phyloP scores from a whole-genome alignment of 2,888 invertebrate genomes.

The Galerucella pusilla region DNA sequence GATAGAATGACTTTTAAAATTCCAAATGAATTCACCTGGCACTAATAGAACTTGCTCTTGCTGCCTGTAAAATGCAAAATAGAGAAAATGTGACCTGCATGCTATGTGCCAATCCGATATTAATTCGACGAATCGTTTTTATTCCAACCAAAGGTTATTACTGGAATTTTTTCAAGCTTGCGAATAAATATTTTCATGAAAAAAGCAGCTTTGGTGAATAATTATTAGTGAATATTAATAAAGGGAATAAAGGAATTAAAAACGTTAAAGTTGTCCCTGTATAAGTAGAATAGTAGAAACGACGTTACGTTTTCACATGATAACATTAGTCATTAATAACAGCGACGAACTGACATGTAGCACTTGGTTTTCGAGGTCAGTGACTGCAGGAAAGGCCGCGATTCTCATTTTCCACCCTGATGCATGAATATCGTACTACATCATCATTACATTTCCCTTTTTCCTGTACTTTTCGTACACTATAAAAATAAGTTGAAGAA shows the following conservation, averaged over 20 bases:
- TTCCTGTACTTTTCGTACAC: background rate
- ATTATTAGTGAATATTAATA: too few species aligned
- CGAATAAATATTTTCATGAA: too few species aligned
- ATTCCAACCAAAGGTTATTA: background rate
- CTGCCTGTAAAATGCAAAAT: slow-evolving; percentile 11
- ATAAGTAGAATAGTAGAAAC: background rate
- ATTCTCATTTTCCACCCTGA: slow-evolving; percentile 23
- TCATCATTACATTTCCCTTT: slow-evolving; percentile 26
- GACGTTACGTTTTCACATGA: background rate
- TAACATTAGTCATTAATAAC: background rate
- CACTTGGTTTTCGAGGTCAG: background rate
- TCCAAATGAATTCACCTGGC: slow-evolving; percentile 48
- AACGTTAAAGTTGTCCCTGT: background rate
- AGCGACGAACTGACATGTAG: background rate
- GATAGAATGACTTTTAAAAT: slow-evolving; percentile 45
- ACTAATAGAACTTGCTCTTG: slow-evolving; percentile 42
- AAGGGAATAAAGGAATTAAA: too few species aligned
- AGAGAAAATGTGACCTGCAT: slow-evolving; percentile 34
- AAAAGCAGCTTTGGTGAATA: too few species aligned
- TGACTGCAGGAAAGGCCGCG: slow-evolving; percentile 13
- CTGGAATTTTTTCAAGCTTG: too few species aligned
- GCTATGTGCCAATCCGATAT: background rate
- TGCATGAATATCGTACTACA: slow-evolving; percentile 21
- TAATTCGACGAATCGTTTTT: background rate
- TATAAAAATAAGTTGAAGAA: background rate